Evolutionary conservation across 1,140 invertebrate genomes (phyloP).

Genomic region (Pachyrhynchus sulphureomaculatus): DNA sequence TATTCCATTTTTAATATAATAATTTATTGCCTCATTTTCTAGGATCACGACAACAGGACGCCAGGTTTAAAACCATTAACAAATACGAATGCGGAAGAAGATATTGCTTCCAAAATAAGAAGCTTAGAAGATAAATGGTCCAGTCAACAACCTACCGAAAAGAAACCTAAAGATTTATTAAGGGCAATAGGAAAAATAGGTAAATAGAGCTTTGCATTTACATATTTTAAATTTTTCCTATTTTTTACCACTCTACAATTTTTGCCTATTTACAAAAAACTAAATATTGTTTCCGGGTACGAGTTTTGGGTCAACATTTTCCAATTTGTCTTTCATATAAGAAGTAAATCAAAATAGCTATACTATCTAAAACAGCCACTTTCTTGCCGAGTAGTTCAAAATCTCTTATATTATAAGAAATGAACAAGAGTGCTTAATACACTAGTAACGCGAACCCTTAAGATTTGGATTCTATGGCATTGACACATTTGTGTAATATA

Average conservation of each 20-base stretch:
- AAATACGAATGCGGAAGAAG: constrained; percentile 60
- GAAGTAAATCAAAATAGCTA: no score
- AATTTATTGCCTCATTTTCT: constrained; percentile 34
- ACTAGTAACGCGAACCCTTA: no score
- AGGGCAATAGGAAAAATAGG: constrained; percentile 83
- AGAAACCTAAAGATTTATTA: constrained; percentile 83
- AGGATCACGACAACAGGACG: constrained; percentile 68
- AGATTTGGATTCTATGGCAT: no score
- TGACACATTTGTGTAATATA: no score
- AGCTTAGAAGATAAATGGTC: constrained; percentile 67
- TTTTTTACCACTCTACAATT: neutral
- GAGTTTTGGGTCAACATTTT: neutral
- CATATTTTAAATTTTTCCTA: neutral
- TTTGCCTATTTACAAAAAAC: no score
- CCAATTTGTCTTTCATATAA: no score
- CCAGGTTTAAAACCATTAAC: constrained; percentile 56
- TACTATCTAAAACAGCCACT: no score
- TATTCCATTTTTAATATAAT: no score
- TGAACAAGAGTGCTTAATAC: no score
- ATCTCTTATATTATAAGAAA: no score
- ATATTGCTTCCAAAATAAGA: constrained; percentile 71
- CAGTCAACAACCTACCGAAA: constrained; percentile 60
- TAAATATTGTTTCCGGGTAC: no score
- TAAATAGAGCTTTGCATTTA: neutral
- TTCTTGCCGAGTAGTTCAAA: no score